Evolutionary conservation across 2,113 vertebrate species (phyloP), one percentile per base, ranked within the genome.

Genomic region (Campylomormyrus numenius): DNA sequence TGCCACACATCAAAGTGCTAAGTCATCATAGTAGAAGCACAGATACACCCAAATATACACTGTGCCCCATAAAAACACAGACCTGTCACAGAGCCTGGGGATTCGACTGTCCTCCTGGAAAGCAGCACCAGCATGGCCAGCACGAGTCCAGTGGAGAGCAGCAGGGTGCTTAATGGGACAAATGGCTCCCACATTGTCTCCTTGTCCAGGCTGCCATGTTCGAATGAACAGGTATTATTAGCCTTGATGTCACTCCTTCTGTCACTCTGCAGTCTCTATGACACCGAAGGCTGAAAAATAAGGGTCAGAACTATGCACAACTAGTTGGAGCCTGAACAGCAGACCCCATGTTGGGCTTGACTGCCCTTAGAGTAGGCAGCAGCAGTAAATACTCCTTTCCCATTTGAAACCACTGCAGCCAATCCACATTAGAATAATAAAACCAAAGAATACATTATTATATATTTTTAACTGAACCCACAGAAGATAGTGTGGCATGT

Each of bases 1-100:
- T 19, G 80, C 42, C 21, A 4, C 90, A 91, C 93, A 74, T 89
- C 3, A 92, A 94, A 92, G 89, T 93, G 92, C 92, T 91, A 24
- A 90, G 92, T 94, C 94, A 94, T 91, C 52, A 35, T 3, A 45
- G 48, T 66, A 66, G 35, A 89, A 45, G 42, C 39, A 53, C 56
- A 89, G 7, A 87, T 11, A 45, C 62, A 90, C 17, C 1, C 0
- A 11, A 80, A 77, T 11, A 87, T 53, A 80, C 13, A 89, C 24
- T 89, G 86, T 91, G 49, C 77, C 0, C 13, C 10, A 77, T 45
- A 90, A 88, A 17, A 86, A 0, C 3, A 1, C 3, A 9, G 49
- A 49, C 80, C 0, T 92, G 92, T 91, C 92, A 92, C 85, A 53
- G 62, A 17, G 50, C 11, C n/a, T 13, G 21, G 8, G 85, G 27